Conservation (phyloP, 2,113 vertebrate genomes). For the human region GRCh38 chr2:59941501-59942000, state of each 20-base stretch:
- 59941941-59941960: background rate
- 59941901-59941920: background rate
- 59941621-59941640: background rate
- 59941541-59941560: background rate
- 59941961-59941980: background rate
- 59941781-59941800: background rate
- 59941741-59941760: background rate
- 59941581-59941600: background rate
- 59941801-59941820: background rate
- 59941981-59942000: background rate
- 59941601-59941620: background rate
- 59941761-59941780: background rate
- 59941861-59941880: background rate
- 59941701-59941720: background rate
- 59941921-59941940: background rate
- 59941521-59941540: background rate
- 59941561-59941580: background rate
- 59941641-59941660: background rate
- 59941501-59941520: background rate
- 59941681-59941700: background rate
- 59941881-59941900: background rate
- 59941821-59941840: background rate
- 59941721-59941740: background rate
- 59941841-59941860: background rate
- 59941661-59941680: background rate